Percentiles rank a stretch among this genome's conserved stretches.
Evolutionary conservation across 2,113 vertebrate genomes (phyloP).

Genomic region (Psittacara wagleri): DNA sequence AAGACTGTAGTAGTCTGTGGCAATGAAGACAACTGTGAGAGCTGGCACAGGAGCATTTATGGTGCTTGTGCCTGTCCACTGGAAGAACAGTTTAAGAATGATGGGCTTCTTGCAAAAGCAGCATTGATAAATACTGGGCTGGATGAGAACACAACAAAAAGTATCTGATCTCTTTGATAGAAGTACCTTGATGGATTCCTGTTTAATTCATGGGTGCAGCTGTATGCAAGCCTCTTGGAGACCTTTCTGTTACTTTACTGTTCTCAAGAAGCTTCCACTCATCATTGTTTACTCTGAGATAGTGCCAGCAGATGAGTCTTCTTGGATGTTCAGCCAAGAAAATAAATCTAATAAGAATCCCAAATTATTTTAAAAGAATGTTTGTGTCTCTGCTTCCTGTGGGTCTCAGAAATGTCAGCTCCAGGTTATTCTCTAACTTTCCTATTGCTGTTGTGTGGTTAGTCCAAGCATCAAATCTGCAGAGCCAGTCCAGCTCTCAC

Average conservation of each 20-base stretch:
- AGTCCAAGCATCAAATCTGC: not conserved
- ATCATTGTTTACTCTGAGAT: constrained; percentile 2
- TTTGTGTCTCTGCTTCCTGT: not conserved
- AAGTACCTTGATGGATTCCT: not conserved
- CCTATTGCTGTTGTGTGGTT: not conserved
- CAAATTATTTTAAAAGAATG: constrained; percentile 6
- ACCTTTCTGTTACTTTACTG: not conserved
- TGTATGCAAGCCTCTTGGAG: not conserved
- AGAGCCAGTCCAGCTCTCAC: not conserved
- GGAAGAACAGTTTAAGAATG: not conserved
- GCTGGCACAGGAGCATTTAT: not conserved
- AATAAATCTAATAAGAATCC: not conserved
- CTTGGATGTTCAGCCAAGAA: not conserved
- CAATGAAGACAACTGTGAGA: not conserved
- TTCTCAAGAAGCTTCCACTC: not conserved
- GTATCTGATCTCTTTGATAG: not conserved
- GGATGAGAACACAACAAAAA: not conserved
- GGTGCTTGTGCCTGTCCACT: not conserved
- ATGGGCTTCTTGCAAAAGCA: not conserved
- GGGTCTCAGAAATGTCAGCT: not conserved
- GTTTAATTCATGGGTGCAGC: not conserved
- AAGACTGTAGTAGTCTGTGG: not conserved
- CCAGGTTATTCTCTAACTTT: not conserved
- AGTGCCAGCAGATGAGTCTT: constrained; percentile 14
- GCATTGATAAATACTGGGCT: not conserved